Conservation (phyloP, 2,797 vertebrate species). For the Linurgus olivaceus region DNA sequence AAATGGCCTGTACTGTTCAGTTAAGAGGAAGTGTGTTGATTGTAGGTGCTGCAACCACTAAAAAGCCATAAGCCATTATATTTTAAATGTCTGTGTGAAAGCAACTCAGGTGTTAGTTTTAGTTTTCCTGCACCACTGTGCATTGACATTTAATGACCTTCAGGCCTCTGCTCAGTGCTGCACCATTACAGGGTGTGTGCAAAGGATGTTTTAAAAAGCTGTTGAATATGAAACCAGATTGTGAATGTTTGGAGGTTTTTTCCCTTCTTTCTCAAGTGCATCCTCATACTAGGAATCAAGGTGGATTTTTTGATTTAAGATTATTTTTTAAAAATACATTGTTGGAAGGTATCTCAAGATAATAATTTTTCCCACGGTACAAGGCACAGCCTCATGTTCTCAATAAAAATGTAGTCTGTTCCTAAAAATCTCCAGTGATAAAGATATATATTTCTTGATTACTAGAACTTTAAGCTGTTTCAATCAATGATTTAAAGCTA, state of each 20-base stretch:
- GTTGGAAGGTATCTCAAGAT: background rate
- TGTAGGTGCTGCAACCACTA: conserved; percentile 4
- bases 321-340: background rate
- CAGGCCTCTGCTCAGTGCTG: background rate
- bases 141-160: background rate
- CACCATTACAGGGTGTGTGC: background rate
- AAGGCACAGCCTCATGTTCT: background rate
- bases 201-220: background rate
- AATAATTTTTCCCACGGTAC: background rate
- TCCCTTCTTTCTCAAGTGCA: background rate
- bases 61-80: conserved; percentile 42
- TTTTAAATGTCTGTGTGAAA: conserved; percentile 38
- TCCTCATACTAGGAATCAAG: background rate
- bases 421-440: background rate
- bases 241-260: background rate
- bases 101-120: conserved; percentile 7
- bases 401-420: background rate
- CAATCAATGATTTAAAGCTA: background rate
- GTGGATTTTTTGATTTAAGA: background rate
- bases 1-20: conserved; percentile 14
- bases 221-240: background rate
- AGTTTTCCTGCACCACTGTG: background rate
- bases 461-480: background rate
- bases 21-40: conserved; percentile 29
- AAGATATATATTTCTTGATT: background rate